A percentile compares a stretch with the other conserved stretches of the same genome.
Conservation (phyloP, 2,888 invertebrate genomes). For the Ommatoiulus sabulosus region DNA sequence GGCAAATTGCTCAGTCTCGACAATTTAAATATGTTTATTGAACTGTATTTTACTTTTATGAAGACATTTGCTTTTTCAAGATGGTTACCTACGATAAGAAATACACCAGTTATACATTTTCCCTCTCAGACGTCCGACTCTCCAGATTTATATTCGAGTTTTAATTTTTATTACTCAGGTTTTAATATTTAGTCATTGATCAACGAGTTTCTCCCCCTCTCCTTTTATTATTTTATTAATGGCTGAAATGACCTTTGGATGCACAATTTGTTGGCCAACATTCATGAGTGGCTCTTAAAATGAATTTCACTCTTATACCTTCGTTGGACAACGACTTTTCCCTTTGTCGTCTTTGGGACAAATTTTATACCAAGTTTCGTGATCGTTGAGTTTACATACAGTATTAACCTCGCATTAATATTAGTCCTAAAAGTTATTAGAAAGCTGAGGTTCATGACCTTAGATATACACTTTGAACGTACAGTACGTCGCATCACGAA, state of each 20-base stretch:
- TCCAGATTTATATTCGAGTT: conserved; percentile 41
- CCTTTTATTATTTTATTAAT: conserved; percentile 45
- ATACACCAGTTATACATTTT: neutral
- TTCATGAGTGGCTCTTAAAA: conserved; percentile 7
- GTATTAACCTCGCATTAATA: conserved; percentile 6
- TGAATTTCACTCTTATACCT: neutral
- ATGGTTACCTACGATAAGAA: conserved; percentile 30
- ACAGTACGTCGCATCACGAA: too few relatives aligned
- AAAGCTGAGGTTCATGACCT: neutral
- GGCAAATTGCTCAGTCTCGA: conserved; percentile 17
- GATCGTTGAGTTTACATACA: neutral
- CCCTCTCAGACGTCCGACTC: conserved; percentile 14
- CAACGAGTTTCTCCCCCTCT: conserved; percentile 25
- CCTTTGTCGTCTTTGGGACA: neutral
- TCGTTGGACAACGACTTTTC: neutral
- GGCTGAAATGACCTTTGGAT: conserved; percentile 40
- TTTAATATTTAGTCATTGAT: conserved; percentile 48
- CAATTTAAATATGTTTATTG: conserved; percentile 47
- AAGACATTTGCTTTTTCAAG: conserved; percentile 23
- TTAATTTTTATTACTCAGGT: conserved; percentile 48
- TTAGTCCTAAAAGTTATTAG: neutral
- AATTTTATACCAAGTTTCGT: neutral
- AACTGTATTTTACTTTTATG: conserved; percentile 47
- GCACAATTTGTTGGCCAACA: conserved; percentile 22
- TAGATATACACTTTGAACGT: too few relatives aligned